phyloP scores from a whole-genome alignment of 2,113 vertebrate genomes.

The Spea multiplicata region DNA sequence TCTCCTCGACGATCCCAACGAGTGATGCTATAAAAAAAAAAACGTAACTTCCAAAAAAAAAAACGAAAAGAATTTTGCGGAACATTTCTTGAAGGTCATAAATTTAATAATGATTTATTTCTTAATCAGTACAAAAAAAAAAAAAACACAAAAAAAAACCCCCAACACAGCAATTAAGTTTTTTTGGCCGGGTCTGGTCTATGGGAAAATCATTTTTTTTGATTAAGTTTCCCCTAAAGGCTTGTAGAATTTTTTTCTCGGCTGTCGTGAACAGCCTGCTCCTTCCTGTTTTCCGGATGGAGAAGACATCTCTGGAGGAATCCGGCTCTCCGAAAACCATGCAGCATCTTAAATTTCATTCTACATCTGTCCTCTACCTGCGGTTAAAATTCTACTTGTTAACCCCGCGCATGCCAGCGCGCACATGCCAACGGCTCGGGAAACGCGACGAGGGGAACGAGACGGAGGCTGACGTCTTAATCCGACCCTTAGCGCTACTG shows the following conservation, averaged over 20 bases:
- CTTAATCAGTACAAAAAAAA: conserved; percentile 56
- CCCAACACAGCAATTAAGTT: conserved; percentile 58
- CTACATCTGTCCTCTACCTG: conserved; percentile 60
- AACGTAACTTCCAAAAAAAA: not conserved
- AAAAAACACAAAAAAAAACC: conserved; percentile 42
- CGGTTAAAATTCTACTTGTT: conserved; percentile 31
- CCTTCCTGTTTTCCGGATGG: conserved; percentile 75
- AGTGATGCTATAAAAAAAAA: conserved; percentile 20
- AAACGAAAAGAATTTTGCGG: conserved; percentile 48
- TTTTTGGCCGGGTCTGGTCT: conserved; percentile 61
- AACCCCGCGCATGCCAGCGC: conserved; percentile 13
- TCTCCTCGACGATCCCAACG: not conserved
- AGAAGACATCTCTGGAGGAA: conserved; percentile 73
- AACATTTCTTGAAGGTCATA: conserved; percentile 53
- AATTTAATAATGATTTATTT: conserved; percentile 69
- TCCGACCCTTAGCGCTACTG: not conserved
- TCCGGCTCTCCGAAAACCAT: conserved; percentile 65
- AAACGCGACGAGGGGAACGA: not conserved
- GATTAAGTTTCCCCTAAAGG: conserved; percentile 78
- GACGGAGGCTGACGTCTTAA: conserved; percentile 28
- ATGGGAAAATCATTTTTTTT: conserved; percentile 81
- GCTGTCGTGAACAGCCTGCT: conserved; percentile 63
- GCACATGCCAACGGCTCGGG: not conserved
- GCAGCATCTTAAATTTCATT: conserved; percentile 87
- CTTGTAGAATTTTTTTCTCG: conserved; percentile 66